Evolutionary conservation across 2,797 vertebrate species (phyloP).

Genomic region (Peromyscus eremicus): DNA sequence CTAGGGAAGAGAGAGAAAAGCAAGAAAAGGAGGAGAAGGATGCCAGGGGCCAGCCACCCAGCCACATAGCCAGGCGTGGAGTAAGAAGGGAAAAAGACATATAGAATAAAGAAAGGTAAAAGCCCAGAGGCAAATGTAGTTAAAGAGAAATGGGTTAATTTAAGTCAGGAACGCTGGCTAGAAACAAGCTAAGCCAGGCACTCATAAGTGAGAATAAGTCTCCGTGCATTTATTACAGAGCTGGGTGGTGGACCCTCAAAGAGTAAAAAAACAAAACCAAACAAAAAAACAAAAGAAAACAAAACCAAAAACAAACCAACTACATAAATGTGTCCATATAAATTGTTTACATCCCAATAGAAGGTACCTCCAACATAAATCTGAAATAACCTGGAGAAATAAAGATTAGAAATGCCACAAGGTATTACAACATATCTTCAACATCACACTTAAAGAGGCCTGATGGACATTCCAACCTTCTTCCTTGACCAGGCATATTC

Average conservation of each 20-base stretch:
- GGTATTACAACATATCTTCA: background rate
- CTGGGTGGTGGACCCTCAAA: background rate
- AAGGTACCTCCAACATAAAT: background rate
- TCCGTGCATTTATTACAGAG: background rate
- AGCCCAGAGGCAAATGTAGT: background rate
- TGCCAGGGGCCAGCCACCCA: background rate
- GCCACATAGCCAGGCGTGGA: background rate
- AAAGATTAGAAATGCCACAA: background rate
- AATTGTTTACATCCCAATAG: background rate
- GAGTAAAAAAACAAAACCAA: background rate
- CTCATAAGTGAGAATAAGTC: background rate
- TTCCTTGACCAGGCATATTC: background rate
- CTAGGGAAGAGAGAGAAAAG: background rate
- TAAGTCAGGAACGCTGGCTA: background rate
- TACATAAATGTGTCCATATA: background rate
- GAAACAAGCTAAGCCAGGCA: background rate
- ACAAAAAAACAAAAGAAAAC: background rate
- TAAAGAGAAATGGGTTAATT: background rate
- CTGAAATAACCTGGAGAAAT: constrained; percentile 20
- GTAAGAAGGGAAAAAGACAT: background rate
- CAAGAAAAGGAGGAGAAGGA: background rate
- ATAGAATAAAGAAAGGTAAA: background rate
- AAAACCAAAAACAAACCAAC: too few relatives aligned
- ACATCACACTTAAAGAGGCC: background rate
- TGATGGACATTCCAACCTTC: too few relatives aligned